phyloP scores from a whole-genome alignment of 2,113 vertebrate species.

The Aplodontia rufa region DNA sequence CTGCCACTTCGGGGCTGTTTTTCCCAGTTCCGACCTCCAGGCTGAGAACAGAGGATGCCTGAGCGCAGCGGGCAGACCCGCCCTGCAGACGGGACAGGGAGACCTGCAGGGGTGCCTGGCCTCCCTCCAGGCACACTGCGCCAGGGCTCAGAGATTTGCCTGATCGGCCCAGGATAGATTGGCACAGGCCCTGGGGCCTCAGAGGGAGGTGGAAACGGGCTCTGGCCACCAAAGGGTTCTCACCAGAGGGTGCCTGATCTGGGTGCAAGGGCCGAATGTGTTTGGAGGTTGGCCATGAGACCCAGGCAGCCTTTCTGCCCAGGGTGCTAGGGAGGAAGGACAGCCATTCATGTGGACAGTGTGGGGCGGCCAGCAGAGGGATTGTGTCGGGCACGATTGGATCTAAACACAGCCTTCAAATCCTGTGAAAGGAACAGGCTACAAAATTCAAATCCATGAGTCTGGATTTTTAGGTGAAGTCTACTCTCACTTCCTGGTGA shows the following conservation, averaged over 20 bases:
- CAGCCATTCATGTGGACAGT: background rate
- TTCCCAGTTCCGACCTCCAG: no score
- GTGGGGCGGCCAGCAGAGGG: background rate
- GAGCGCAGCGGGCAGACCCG: accelerated
- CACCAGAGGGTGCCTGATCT: no score
- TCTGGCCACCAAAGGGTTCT: no score
- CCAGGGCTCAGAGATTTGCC: background rate
- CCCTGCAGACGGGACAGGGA: background rate
- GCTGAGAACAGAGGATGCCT: background rate
- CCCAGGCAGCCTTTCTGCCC: background rate
- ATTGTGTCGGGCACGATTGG: background rate
- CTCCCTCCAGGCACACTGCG: background rate
- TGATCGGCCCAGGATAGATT: background rate
- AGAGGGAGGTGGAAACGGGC: background rate
- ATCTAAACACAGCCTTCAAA: background rate
- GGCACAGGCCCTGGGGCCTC: background rate
- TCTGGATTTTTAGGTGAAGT: background rate
- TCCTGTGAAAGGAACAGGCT: background rate
- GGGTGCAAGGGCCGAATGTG: background rate
- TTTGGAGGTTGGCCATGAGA: background rate
- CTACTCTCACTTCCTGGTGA: background rate
- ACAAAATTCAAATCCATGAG: background rate
- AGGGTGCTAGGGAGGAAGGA: background rate
- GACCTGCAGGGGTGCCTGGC: background rate
- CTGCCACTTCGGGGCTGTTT: background rate